Base-by-base conservation (phyloP, 2,113 vertebrate species). In the Cettia cetti region DNA sequence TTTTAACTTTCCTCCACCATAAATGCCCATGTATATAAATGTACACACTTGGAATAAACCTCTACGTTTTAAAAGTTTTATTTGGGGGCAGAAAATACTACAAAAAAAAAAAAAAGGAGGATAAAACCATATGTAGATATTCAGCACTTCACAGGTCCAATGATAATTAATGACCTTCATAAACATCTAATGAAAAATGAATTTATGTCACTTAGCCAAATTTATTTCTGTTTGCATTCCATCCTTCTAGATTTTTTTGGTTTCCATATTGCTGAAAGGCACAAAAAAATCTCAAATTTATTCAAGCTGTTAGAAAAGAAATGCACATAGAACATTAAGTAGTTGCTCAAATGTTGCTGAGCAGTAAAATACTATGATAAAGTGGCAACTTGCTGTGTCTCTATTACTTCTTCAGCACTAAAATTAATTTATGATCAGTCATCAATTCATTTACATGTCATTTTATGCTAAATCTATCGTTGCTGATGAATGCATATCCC, bases 341-440 rank as follows among this genome's bases (percentile, higher is more conserved):
- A 97, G 97, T 98, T 98, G 97, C 97, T 98, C 91, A 97, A 97
- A 98, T 97, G 97, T 97, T 98, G 97, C 97, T 95, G 95, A 98
- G 97, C 97, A 97, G 95, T 98, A 98, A 98, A 98, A 98, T 97
- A 97, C 90, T 93, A 93, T 95, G 97, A 98, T 98, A 98, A 98
- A 98, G 97, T 98, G 97, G 97, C 96, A 98, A 98, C 98, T 98
- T 97, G 95, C 97, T 98, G 97, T 97, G 93, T 97, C 95, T 98
- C 97, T 96, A 98, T 98, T 98, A 98, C 95, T 98, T 98, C 97
- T 97, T 98, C 97, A 98, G 97, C 98, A 98, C 98, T 99, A 99
- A 99, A 99, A 98, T 98, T 99, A 99, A 99, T 99, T 99, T 99
- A 99, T 98, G 98, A 98, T 97, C 97, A 98, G 97, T 98, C 97